Percentiles rank a stretch among this genome's conserved stretches.
phyloP scores from a whole-genome alignment of 1,140 invertebrate species.

The Spodoptera litura region DNA sequence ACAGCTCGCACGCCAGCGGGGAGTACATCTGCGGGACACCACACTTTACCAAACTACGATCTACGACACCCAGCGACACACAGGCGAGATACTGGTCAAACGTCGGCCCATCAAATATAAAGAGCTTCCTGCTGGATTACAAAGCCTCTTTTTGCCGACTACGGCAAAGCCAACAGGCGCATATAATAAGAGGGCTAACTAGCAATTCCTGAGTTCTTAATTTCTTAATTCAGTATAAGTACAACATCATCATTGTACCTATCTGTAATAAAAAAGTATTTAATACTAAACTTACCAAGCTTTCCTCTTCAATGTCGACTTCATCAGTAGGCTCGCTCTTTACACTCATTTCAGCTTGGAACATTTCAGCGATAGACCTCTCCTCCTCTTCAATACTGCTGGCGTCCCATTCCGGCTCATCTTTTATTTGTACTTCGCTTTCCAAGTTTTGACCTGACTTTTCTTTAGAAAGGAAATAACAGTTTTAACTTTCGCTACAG shows the following conservation, averaged over 20 bases:
- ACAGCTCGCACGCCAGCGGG: conserved; percentile 92
- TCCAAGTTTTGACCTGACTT: conserved; percentile 70
- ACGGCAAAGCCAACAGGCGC: too few species aligned
- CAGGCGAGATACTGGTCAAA: too few species aligned
- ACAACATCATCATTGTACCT: too few species aligned
- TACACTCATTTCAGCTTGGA: conserved; percentile 85
- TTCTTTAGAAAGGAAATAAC: conserved; percentile 49
- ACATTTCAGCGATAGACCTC: conserved; percentile 81
- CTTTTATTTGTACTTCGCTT: conserved; percentile 87
- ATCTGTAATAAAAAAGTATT: too few species aligned
- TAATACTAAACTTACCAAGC: conserved; percentile 62
- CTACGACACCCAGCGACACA: too few species aligned
- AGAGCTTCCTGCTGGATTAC: too few species aligned
- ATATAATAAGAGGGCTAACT: too few species aligned
- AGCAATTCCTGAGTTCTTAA: too few species aligned
- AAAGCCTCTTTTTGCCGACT: too few species aligned
- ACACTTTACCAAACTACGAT: too few species aligned
- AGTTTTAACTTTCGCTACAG: neutral
- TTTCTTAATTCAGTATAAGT: too few species aligned
- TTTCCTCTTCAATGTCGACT: conserved; percentile 81
- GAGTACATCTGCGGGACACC: conserved; percentile 86
- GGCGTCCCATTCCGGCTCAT: conserved; percentile 91
- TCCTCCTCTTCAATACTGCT: conserved; percentile 85
- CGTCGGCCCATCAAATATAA: neutral
- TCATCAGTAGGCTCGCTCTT: conserved; percentile 86